Conservation (phyloP, 2,888 invertebrate genomes). For the Spisula subtruncata region DNA sequence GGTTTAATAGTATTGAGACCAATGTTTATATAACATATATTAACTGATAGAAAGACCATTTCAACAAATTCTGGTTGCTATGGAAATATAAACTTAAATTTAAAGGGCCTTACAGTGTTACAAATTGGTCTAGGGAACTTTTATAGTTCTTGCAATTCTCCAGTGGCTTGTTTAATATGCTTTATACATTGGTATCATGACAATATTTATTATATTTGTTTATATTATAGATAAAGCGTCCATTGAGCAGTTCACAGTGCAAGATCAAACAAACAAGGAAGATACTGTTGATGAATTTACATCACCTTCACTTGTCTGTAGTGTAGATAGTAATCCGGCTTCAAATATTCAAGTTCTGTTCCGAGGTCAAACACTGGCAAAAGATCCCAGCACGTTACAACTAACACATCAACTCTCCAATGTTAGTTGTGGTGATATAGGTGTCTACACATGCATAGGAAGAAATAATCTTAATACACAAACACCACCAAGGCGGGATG, state of each 20-base stretch:
- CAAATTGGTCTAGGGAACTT: too few species aligned
- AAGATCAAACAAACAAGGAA: not conserved
- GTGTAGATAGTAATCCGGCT: not conserved
- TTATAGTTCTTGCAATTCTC: too few species aligned
- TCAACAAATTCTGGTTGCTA: too few species aligned
- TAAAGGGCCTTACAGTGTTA: too few species aligned
- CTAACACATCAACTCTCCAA: not conserved
- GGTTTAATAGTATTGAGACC: too few species aligned
- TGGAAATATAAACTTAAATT: too few species aligned
- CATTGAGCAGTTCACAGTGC: not conserved
- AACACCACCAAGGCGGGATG: not conserved
- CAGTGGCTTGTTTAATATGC: not conserved
- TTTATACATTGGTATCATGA: not conserved
- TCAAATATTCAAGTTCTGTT: not conserved
- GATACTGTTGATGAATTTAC: not conserved
- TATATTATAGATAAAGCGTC: not conserved
- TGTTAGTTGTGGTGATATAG: not conserved
- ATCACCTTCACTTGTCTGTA: not conserved
- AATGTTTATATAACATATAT: too few species aligned
- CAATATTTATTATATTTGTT: not conserved
- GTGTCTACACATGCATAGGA: not conserved
- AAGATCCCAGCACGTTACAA: not conserved
- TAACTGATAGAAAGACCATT: too few species aligned
- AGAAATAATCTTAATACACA: not conserved
- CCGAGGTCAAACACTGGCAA: not conserved